Percentiles rank a stretch among this genome's conserved stretches.
Evolutionary conservation across 1,140 invertebrate genomes (phyloP).

Genomic region (Aphelenchoides fujianensis): DNA sequence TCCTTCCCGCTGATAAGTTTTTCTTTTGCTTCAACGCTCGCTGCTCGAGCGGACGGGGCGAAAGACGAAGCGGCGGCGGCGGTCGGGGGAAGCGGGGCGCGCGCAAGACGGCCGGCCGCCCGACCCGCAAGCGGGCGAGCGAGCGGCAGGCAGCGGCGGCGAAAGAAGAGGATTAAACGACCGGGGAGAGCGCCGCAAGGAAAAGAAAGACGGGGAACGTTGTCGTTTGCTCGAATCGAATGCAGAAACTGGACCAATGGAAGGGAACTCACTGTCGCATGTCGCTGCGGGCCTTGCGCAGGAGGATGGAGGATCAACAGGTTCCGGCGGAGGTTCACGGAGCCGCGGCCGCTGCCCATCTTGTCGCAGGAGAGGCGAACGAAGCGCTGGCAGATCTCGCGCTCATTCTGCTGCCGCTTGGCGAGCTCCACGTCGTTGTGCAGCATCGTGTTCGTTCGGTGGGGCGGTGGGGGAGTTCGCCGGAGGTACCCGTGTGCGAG

Average conservation of each 20-base stretch:
- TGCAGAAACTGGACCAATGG: too few relatives aligned
- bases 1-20: background rate
- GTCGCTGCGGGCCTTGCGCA: slow-evolving; percentile 27
- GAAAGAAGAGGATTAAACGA: background rate
- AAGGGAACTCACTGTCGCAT: slow-evolving; percentile 22
- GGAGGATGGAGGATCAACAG: slow-evolving; percentile 30
- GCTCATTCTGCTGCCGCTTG: slow-evolving; percentile 2
- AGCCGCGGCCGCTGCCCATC: slow-evolving; percentile 21
- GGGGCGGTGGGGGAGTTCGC: background rate
- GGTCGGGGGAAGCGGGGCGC: background rate
- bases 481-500: background rate
- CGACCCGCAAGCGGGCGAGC: background rate
- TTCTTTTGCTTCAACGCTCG: background rate
- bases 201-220: background rate
- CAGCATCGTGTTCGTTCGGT: background rate
- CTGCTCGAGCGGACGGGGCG: background rate
- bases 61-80: too few relatives aligned
- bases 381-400: slow-evolving; percentile 33
- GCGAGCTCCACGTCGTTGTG: background rate
- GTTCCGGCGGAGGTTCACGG: slow-evolving; percentile 26
- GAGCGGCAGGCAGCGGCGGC: background rate
- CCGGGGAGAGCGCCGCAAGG: background rate
- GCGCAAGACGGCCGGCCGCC: background rate
- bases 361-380: slow-evolving; percentile 30
- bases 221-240: too few relatives aligned